Percentiles rank a stretch among this genome's conserved stretches.
These are phyloP conservation scores for Panagrolaimus sp. DNA, from an alignment of 1,140 invertebrate species.

Conservation along the genomic window DNA sequence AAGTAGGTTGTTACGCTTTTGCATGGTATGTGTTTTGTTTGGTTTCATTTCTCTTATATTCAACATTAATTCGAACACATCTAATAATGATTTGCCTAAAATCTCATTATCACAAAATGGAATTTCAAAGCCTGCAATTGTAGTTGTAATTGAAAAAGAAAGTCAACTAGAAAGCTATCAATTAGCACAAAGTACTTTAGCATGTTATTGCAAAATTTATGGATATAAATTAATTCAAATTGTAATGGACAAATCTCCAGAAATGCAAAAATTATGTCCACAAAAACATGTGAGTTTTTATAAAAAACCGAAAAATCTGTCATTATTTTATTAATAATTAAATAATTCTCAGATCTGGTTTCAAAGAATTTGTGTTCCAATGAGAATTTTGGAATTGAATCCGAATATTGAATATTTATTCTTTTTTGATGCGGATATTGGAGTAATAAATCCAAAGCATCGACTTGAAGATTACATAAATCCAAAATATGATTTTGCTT, in stretches of 20 bases:
- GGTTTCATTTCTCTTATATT: too few relatives aligned
- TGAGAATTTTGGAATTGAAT: constrained; percentile 25
- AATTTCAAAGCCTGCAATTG: neutral
- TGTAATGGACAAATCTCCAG: neutral
- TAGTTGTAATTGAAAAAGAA: neutral
- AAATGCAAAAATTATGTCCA: neutral
- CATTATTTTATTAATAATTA: too few relatives aligned
- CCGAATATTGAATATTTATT: constrained; percentile 30
- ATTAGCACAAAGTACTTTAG: neutral
- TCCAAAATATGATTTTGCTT: constrained; percentile 31
- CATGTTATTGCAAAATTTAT: constrained; percentile 8
- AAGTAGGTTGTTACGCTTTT: too few relatives aligned
- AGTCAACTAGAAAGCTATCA: neutral
- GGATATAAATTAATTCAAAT: neutral
- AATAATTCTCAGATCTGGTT: constrained; percentile 50
- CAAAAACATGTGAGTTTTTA: constrained; percentile 7
- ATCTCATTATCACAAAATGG: too few relatives aligned
- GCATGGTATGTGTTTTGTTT: too few relatives aligned
- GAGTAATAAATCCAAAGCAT: constrained; percentile 47
- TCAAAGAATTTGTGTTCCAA: constrained; percentile 41
- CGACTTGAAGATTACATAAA: constrained; percentile 38
- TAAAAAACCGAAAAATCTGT: neutral
- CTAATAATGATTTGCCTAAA: too few relatives aligned
- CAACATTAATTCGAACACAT: too few relatives aligned
- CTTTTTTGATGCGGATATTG: constrained; percentile 48